Conservation (phyloP, 2,797 vertebrate genomes). For the Furcifer pardalis region DNA sequence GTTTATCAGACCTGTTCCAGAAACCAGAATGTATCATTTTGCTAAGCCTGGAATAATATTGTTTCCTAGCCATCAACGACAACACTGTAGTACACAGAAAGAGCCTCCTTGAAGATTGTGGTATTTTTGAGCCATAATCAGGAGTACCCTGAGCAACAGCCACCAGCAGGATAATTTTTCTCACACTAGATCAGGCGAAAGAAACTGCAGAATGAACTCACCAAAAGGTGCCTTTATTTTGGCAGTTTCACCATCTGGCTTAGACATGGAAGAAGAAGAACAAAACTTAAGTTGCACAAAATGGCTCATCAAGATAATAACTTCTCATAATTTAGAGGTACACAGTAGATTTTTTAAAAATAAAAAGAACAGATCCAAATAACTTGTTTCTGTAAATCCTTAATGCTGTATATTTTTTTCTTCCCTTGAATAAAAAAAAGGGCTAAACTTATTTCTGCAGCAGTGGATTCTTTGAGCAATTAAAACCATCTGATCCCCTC, state of each 20-base stretch:
- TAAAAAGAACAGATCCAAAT: neutral
- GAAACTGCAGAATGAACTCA: no score
- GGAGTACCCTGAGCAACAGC: no score
- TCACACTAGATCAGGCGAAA: no score
- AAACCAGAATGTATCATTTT: slow-evolving; percentile 47
- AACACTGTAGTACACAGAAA: no score
- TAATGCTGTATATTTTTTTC: neutral
- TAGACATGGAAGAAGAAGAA: no score
- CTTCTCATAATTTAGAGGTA: no score
- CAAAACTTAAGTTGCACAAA: slow-evolving; percentile 47
- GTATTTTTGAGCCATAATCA: no score
- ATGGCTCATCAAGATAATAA: slow-evolving; percentile 49
- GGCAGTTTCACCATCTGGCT: no score
- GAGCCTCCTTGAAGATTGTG: no score
- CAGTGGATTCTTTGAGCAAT: slow-evolving; percentile 16
- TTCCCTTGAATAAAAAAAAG: neutral
- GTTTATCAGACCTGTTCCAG: no score
- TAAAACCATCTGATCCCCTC: neutral
- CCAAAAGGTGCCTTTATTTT: no score
- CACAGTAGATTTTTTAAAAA: neutral
- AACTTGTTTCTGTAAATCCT: neutral
- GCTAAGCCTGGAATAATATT: slow-evolving; percentile 59
- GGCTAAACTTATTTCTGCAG: slow-evolving; percentile 16
- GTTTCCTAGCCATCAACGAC: slow-evolving; percentile 54
- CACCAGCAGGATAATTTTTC: no score